These are phyloP conservation scores for Coremacera marginata DNA, from an alignment of 2,888 invertebrate species.

Conservation along the genomic window DNA sequence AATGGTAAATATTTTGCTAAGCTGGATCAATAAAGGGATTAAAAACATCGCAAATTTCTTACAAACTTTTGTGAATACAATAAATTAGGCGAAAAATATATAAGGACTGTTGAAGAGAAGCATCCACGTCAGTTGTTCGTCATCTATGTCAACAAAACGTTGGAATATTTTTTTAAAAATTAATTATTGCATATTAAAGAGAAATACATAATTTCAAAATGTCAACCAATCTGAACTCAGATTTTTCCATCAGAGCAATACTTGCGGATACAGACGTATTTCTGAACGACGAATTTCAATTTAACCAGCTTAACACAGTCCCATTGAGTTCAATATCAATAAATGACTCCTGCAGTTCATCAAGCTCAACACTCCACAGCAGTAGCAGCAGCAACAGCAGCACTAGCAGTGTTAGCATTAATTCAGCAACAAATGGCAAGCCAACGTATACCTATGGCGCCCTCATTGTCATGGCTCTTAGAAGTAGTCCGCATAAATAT, in stretches of 20 bases:
- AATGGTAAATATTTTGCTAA: too few relatives aligned
- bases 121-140: too few relatives aligned
- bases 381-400: conserved; percentile 4
- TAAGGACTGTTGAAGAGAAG: too few relatives aligned
- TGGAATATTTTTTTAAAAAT: too few relatives aligned
- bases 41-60: too few relatives aligned
- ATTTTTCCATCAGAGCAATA: conserved; percentile 59
- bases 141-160: too few relatives aligned
- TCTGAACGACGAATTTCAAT: not conserved
- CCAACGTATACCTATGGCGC: conserved; percentile 98
- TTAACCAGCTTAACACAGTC: not conserved
- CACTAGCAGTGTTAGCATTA: conserved; percentile 23
- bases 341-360: not conserved
- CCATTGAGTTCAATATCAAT: conserved; percentile 6
- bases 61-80: too few relatives aligned
- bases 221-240: conserved; percentile 55
- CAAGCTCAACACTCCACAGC: not conserved
- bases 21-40: too few relatives aligned
- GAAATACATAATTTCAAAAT: conserved; percentile 59
- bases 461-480: conserved; percentile 98
- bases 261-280: conserved; percentile 44
- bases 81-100: too few relatives aligned
- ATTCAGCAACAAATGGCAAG: conserved; percentile 70
- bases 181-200: too few relatives aligned
- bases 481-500: conserved; percentile 89